Percentiles rank a stretch among this genome's conserved stretches.
Conservation (phyloP, 2,113 vertebrate genomes). For the Callithrix jacchus region DNA sequence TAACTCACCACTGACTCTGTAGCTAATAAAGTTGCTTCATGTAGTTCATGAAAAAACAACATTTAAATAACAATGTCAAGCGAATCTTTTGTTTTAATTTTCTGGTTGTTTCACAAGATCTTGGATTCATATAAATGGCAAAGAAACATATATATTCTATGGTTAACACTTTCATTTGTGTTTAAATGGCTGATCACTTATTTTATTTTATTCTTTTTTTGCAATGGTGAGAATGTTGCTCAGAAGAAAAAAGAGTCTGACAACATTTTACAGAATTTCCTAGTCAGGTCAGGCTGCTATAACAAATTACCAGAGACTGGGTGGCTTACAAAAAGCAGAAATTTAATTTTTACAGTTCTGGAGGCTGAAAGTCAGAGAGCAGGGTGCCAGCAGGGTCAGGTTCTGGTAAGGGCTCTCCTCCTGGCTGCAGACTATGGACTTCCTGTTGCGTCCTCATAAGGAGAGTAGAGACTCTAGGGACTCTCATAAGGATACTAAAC, state of each 20-base stretch:
- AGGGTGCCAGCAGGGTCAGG: too few species aligned
- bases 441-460: background rate
- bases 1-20: background rate
- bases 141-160: background rate
- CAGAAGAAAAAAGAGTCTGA: background rate
- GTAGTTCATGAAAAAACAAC: background rate
- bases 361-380: background rate
- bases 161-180: background rate
- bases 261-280: background rate
- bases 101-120: conserved; percentile 3
- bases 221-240: background rate
- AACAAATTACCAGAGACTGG: background rate
- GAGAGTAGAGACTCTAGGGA: background rate
- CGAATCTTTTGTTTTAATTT: background rate
- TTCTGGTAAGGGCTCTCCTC: background rate
- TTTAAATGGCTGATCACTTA: background rate
- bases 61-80: background rate
- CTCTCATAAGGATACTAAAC: background rate
- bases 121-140: background rate
- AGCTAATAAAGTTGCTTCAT: background rate
- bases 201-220: background rate
- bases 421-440: too few species aligned
- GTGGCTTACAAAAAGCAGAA: background rate
- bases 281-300: background rate
- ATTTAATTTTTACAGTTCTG: background rate